A percentile compares a stretch with the other conserved stretches of the same genome.
phyloP scores from a whole-genome alignment of 2,113 vertebrate genomes.

The Vidua macroura region DNA sequence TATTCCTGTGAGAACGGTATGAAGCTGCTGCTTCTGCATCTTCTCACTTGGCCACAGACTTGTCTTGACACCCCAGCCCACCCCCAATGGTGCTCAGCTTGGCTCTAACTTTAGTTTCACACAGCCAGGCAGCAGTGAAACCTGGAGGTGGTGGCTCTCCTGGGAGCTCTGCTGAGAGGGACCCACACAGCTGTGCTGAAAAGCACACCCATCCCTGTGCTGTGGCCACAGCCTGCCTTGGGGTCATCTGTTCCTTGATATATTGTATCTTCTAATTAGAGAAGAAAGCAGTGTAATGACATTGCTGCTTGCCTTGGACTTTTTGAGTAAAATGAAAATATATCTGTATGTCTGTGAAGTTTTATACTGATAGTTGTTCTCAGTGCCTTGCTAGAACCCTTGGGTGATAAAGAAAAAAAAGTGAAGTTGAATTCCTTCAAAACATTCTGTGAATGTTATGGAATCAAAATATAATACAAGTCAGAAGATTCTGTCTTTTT shows the following conservation, averaged over 20 bases:
- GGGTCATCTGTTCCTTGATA: background rate
- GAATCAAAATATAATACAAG: background rate
- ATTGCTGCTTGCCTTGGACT: background rate
- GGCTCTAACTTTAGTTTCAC: constrained; percentile 54
- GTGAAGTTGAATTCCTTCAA: background rate
- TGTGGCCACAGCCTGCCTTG: background rate
- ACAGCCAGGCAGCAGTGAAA: constrained; percentile 30
- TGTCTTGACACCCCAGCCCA: background rate
- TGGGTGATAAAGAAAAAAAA: background rate
- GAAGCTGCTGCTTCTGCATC: background rate
- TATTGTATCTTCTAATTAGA: background rate
- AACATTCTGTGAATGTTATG: background rate
- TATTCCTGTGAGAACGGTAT: background rate
- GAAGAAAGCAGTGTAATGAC: background rate
- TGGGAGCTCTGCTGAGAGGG: background rate
- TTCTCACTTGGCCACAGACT: constrained; percentile 9
- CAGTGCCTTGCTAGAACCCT: background rate
- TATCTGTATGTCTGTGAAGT: background rate
- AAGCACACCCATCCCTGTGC: background rate
- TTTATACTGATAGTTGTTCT: background rate
- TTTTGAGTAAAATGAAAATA: background rate
- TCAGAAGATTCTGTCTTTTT: background rate
- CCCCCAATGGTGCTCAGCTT: background rate
- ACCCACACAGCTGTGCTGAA: background rate
- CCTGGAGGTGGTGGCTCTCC: constrained; percentile 55